Evolutionary conservation across 2,888 invertebrate species (phyloP).

Genomic region (Morinoia aosen): DNA sequence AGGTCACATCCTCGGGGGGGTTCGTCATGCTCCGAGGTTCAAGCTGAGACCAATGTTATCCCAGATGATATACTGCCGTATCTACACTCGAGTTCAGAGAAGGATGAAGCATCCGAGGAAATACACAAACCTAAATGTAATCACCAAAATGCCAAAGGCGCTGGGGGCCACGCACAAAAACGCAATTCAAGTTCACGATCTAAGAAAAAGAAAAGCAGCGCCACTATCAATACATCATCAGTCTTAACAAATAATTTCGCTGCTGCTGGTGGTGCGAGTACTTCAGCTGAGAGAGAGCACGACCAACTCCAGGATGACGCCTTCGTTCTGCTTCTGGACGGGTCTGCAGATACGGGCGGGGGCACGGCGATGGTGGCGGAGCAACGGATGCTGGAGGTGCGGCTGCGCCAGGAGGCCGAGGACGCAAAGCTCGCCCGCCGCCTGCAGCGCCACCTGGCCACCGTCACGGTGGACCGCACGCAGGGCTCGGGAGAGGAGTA

Average conservation of each 20-base stretch:
- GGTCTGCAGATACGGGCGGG: background rate
- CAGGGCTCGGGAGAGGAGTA: conserved; percentile 36
- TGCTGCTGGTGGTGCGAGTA: background rate
- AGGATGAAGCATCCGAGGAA: background rate
- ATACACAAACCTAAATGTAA: background rate
- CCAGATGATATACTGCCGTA: background rate
- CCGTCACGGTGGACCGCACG: background rate
- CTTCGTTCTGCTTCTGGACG: background rate
- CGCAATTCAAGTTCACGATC: background rate
- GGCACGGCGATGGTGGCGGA: background rate
- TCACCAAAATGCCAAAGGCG: background rate
- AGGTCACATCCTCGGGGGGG: background rate
- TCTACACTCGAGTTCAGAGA: background rate
- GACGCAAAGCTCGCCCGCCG: conserved; percentile 13
- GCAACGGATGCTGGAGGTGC: background rate
- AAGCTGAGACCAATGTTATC: background rate
- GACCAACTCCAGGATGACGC: background rate
- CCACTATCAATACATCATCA: background rate
- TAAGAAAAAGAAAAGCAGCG: background rate
- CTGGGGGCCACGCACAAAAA: background rate
- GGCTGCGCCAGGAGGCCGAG: background rate
- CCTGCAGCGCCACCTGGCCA: conserved; percentile 13
- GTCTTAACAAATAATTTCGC: background rate
- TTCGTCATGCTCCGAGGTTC: background rate
- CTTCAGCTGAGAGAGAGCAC: background rate